Base-by-base conservation (phyloP, 2,113 vertebrate genomes). In the Falco punctatus region DNA sequence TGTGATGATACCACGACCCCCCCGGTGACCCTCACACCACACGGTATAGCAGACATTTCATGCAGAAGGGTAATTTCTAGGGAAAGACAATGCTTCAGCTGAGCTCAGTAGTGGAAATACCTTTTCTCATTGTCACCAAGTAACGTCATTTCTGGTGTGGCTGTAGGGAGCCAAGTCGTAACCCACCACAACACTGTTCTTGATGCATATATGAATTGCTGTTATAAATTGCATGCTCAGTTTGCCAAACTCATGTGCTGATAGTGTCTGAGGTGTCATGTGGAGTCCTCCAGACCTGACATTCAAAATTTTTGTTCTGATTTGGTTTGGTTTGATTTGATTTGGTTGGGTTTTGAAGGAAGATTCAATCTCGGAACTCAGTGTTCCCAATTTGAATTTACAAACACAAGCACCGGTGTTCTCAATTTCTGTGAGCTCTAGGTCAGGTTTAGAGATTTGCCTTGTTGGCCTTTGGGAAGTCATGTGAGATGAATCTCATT, bases 221-320 rank as follows among this genome's bases (percentile, higher is more conserved):
- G 38, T 9, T 62, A 21, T 35, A 78, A 66, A 57, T 9, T 3
- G 21, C 9, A 15, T 19, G 32, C 7, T 33, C 6, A 11, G 8
- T 24, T 65, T 71, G 19, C 15, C 44, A n/a, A 18, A 51, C 21
- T 51, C 14, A 11, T 5, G 12, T 27, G 33, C 16, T 65, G 80
- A 28, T 51, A 58, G 6, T 1, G 2, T n/a, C n/a, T 2, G 2
- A 48, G 14, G 19, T 49, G 9, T n/a, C 23, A 54, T 22, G 35
- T 6, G 40, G 18, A 92, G 5, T 13, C 22, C 26, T 61, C 14
- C 20, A 20, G 16, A 65, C 48, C 0, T 33, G 30, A 52, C 1
- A 3, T 40, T 44, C 7, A 44, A 46, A 21, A 27, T 6, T 57
- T 38, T 66, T 40, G 10, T 2, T 54, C 79, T n/a, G 38, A 14